Evolutionary conservation across 64 coral and sea anemone species (phyloP).

Genomic region (Anthopleura sola): DNA sequence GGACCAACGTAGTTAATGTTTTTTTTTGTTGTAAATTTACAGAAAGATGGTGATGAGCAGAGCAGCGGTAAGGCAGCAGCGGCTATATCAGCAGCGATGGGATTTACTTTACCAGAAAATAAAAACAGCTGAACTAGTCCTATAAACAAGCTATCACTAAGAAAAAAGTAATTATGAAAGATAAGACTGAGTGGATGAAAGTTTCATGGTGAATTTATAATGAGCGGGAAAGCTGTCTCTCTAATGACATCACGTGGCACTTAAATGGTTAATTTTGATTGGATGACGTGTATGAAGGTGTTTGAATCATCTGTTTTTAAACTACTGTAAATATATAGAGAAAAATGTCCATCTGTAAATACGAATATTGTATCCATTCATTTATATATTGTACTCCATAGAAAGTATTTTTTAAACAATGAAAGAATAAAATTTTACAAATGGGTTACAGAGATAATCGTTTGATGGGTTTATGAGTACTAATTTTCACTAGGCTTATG

Average conservation of each 20-base stretch:
- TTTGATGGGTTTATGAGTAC: too few species aligned
- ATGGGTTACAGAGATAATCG: too few species aligned
- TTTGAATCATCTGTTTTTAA: neutral
- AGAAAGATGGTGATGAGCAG: constrained; percentile 95
- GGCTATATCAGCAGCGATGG: constrained; percentile 83
- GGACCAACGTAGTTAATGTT: neutral
- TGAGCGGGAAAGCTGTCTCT: neutral
- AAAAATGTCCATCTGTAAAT: neutral
- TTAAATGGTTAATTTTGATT: too few species aligned
- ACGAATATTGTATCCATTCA: neutral
- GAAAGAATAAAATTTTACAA: too few species aligned
- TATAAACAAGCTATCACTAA: neutral
- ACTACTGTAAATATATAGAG: neutral
- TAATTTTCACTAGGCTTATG: too few species aligned
- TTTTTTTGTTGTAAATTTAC: neutral
- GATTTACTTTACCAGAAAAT: constrained; percentile 27
- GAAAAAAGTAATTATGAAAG: neutral
- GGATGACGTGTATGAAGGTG: too few species aligned
- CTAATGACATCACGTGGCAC: neutral
- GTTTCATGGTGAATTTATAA: neutral
- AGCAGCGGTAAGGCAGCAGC: constrained; percentile 78
- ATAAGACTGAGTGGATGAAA: neutral
- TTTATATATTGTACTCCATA: too few species aligned
- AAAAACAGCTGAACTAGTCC: neutral
- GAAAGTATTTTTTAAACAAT: too few species aligned